Evolutionary conservation across 1,140 invertebrate genomes (phyloP), one percentile per base, ranked within the genome.

Genomic region (Euwallacea fornicatus): DNA sequence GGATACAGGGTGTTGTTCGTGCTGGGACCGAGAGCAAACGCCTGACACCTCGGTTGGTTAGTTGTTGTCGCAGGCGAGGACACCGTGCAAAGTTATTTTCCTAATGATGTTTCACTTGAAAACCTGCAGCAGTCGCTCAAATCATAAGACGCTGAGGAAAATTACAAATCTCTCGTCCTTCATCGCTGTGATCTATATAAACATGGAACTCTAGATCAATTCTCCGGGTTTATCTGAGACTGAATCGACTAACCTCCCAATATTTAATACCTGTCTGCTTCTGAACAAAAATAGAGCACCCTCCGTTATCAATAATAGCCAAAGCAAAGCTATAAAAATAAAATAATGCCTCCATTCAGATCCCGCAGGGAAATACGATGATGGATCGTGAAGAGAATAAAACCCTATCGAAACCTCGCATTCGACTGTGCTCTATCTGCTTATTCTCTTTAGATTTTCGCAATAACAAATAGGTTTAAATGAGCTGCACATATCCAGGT

Each of bases 311-410:
- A 62, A 62, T 62, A 62, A 62, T 62, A 62, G 42, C 43, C 16
- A 46, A 44, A 42, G 60, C n/a, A 62, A 42, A 46, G 60, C 60
- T 43, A 62, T 62, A 62, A 62, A 62, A 62, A 46, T 62, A 62
- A 62, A 62, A 62, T 62, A 62, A 62, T 62, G 60, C 60, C 42
- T 62, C 42, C 43, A 44, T 62, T 62, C 60, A 62, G 43, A 10
- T 10, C 46, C 60, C 43, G 42, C 43, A 13, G 60, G 60, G 60
- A 62, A 62, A 62, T 62, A 62, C 60, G 43, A 44, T 62, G 60
- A 62, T 62, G 60, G 42, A 62, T 62, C 46, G 60, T 62, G 9
- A 46, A 62, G 60, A 62, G 42, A 62, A 62, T 62, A 59, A 59
- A 59, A 59, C 42, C 56, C 41, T 21, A 59, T 59, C 10, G 56